Base-by-base conservation (phyloP, 2,113 vertebrate species). In the Xyrauchen texanus region DNA sequence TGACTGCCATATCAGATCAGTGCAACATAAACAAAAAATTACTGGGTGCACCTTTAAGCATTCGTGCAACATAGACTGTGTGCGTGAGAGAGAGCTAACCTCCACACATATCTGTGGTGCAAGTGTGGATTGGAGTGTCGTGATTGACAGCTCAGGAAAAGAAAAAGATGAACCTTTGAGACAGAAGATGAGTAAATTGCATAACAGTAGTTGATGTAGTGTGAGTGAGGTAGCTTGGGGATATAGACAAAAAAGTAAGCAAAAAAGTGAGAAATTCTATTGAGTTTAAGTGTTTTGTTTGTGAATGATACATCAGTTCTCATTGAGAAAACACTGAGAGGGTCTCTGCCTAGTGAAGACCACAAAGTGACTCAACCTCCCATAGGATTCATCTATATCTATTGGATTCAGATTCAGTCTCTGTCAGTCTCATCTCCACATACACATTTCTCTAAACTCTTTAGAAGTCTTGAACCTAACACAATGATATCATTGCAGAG, bases 101-200 rank as follows among this genome's bases (percentile, higher is more conserved):
- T 74, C 13, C 15, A 57, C 7, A 13, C 10, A 74, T 2, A 7
- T 74, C 72, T 74, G 58, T 21, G 69, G 55, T 60, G 4, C 13
- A 3, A 72, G 44, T 72, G 42, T 58, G 46, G 45, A 62, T 34
- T 47, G 70, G 15, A 13, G 13, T 58, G 13, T 15, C 6, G 11
- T 52, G 16, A 74, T 8, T 63, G 72, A 62, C 3, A 51, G 57
- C 58, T 74, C 72, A 74, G 72, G 58, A 57, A 73, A 57, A 71
- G 55, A 0, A 73, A 73, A 73, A 73, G 10, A 45, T 73, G 55
- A 73, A 73, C 70, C 58, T 62, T 63, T 63, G 60, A 63, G 60
- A 74, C 15, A 34, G 16, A 63, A 51, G 46, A 74, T 63, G 72
- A 74, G 45, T 51, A 42, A 13, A 74, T 74, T 74, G 58, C 72